Base-by-base conservation (phyloP, 2,888 invertebrate species). In the Epiblema foenella region DNA sequence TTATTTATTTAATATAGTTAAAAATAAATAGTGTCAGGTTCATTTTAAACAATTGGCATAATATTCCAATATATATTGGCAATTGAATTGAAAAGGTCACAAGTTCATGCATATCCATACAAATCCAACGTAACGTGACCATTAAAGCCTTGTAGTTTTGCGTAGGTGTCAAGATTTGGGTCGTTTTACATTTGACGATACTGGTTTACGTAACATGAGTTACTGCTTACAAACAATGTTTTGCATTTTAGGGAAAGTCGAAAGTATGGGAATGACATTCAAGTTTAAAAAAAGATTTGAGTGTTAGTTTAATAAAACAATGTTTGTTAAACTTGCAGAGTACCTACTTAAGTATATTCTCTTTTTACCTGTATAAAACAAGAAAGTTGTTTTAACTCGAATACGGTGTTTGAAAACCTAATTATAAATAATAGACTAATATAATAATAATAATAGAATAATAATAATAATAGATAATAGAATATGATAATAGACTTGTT, bases 111-210 rank as follows among this genome's bases (percentile, higher is more conserved):
- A 17, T 58, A 59, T 74, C 75, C 73, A 59, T 20, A 57, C 17
- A 42, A 67, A 11, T 15, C 59, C 10, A 68, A 20, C 59, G 24
- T 57, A 63, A 37, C 64, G 57, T 39, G 33, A 24, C 75, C 74
- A 74, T 77, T 74, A 77, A 85, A 82, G n/a, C 89, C 89, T 89
- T 90, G 85, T 85, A 81, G 80, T 82, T 85, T 77, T 87, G 92
- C 91, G 92, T 93, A 90, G 92, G 92, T 85, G 92, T 88, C 70
- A 75, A 81, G 77, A 93, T 88, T 85, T 82, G 77, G 91, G 91
- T 87, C 90, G 84, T 70, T 73, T 67, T 74, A 77, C 73, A 72
- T 76, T 76, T 77, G 80, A 77, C 75, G 63, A 79, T 78, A 74
- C 59, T 57, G 65, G 67, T 75, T 87, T 85, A 82, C 80, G 83